Evolutionary conservation across 2,113 vertebrate species (phyloP).

Genomic region (Dromaius novaehollandiae): DNA sequence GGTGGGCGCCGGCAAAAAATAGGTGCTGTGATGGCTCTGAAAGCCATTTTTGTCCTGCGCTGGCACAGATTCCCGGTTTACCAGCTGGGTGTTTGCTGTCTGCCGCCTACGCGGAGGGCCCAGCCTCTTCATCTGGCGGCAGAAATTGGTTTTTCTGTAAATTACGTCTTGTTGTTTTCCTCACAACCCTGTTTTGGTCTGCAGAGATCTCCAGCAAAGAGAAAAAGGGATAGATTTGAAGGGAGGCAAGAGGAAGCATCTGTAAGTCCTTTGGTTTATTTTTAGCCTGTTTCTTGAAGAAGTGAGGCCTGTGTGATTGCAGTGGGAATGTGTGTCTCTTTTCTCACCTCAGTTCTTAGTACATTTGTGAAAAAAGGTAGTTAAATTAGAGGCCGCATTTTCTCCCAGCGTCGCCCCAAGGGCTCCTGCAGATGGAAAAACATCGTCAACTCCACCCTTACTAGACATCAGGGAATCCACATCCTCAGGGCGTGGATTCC

Average conservation of each 20-base stretch:
- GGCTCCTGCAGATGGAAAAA: not conserved
- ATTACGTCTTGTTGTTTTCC: not conserved
- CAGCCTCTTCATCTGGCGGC: not conserved
- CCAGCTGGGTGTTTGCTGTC: not conserved
- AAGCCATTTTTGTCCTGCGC: not conserved
- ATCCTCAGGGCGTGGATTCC: not conserved
- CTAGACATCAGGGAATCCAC: not conserved
- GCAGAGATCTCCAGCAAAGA: not conserved
- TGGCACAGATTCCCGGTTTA: not conserved
- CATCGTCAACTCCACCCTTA: not conserved
- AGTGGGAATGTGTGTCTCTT: not conserved
- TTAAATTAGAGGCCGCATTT: not conserved
- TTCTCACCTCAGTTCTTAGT: not conserved
- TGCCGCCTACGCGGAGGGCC: not conserved
- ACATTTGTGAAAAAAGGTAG: fast-evolving
- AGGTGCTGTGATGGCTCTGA: not conserved
- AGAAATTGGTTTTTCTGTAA: not conserved
- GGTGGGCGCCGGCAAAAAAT: fast-evolving
- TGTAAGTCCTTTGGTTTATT: not conserved
- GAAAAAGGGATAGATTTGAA: fast-evolving
- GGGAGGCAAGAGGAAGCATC: not conserved
- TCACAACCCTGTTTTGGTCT: not conserved
- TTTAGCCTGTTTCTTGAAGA: not conserved
- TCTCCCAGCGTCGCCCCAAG: fast-evolving
- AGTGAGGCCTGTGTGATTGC: not conserved